Evolutionary conservation across 2,113 vertebrate genomes (phyloP).

Genomic region (Arenaria interpres): DNA sequence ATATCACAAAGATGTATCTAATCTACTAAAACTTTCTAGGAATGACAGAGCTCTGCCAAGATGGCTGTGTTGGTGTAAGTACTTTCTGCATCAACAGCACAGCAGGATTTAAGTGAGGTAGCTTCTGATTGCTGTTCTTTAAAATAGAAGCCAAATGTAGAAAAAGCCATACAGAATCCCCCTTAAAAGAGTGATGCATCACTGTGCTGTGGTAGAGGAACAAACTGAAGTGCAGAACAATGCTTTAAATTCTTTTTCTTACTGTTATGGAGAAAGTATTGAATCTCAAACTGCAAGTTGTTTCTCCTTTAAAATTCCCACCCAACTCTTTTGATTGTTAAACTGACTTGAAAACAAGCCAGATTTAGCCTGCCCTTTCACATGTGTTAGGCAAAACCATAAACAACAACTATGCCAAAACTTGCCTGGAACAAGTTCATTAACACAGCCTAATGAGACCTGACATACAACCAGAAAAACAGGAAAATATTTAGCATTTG

Average conservation of each 20-base stretch:
- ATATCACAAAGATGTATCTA: background rate
- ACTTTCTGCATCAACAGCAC: background rate
- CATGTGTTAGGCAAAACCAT: conserved; percentile 36
- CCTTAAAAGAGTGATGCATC: background rate
- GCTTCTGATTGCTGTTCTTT: background rate
- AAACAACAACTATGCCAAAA: conserved; percentile 46
- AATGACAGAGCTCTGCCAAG: background rate
- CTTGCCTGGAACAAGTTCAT: conserved; percentile 48
- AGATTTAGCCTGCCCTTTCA: conserved; percentile 11
- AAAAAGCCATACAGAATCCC: rapidly evolving
- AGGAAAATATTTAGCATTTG: conserved; percentile 31
- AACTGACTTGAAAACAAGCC: conserved; percentile 18
- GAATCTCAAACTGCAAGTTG: background rate
- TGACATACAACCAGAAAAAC: conserved; percentile 57
- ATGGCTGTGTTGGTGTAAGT: background rate
- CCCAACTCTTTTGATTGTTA: conserved; percentile 6
- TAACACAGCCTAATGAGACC: background rate
- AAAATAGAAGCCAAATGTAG: background rate
- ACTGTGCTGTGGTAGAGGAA: background rate
- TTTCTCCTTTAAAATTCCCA: background rate
- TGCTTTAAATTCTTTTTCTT: background rate
- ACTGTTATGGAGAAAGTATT: background rate
- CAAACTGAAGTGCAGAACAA: background rate
- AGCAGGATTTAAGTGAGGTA: background rate
- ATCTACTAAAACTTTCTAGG: conserved; percentile 50